phyloP scores from a whole-genome alignment of 2,888 invertebrate species.

The Dicyrtoma fusca region DNA sequence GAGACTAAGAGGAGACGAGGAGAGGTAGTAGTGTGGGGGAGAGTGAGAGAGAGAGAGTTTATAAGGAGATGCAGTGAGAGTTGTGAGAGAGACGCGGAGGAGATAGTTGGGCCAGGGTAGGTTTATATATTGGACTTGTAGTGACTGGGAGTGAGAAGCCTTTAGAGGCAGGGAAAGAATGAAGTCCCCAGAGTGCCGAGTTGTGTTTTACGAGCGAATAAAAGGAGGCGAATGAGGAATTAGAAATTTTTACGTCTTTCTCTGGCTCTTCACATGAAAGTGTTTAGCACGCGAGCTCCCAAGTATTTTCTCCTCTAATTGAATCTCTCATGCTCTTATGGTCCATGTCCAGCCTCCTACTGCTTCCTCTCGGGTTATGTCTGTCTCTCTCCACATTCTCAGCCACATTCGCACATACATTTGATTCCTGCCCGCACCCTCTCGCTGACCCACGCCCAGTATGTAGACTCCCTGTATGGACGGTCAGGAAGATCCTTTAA shows the following conservation, averaged over 20 bases:
- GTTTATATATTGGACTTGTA: no score
- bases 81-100: not conserved
- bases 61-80: conserved; percentile 7
- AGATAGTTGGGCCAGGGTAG: not conserved
- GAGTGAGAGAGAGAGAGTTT: not conserved
- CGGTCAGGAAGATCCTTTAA: no score
- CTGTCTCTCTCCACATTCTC: conserved; percentile 12
- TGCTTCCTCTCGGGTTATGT: conserved; percentile 35
- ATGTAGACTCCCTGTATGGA: no score
- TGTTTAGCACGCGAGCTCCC: conserved; percentile 40
- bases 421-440: not conserved
- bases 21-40: not conserved
- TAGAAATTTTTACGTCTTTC: conserved; percentile 48
- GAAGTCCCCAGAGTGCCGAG: conserved; percentile 49
- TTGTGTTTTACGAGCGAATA: conserved; percentile 48
- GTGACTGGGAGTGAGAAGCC: not conserved
- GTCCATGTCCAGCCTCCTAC: conserved; percentile 30
- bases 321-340: conserved; percentile 31
- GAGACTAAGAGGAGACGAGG: not conserved
- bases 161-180: conserved; percentile 35
- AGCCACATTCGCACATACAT: not conserved
- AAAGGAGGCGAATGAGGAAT: conserved; percentile 44
- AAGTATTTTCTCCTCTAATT: conserved; percentile 37
- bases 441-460: no score
- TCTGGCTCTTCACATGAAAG: conserved; percentile 38